phyloP scores from a whole-genome alignment of 2,113 vertebrate genomes.

The Stegostoma tigrinum region DNA sequence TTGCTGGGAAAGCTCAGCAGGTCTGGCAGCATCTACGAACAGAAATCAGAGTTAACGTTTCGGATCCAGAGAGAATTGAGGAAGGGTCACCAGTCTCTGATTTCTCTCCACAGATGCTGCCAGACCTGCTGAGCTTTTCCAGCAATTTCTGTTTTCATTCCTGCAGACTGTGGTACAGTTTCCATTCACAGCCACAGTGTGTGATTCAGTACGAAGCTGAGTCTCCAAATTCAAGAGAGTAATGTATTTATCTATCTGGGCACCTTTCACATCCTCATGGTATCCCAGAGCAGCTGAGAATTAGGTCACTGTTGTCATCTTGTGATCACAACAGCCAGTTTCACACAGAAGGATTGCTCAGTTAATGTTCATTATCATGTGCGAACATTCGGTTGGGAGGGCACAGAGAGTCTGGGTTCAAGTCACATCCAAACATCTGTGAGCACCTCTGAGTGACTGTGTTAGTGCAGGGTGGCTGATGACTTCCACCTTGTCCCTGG shows the following conservation, averaged over 20 bases:
- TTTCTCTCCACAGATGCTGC: too few relatives aligned
- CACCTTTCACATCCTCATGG: neutral
- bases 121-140: too few relatives aligned
- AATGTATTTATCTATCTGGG: neutral
- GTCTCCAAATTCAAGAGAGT: neutral
- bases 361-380: neutral
- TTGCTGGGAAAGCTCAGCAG: too few relatives aligned
- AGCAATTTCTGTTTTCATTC: too few relatives aligned
- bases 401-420: neutral
- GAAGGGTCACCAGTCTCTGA: too few relatives aligned
- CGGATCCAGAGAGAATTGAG: too few relatives aligned
- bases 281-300: neutral
- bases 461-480: neutral
- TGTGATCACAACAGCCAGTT: neutral
- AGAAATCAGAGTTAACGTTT: too few relatives aligned
- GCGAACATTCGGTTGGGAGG: neutral
- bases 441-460: too few relatives aligned
- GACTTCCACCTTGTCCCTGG: neutral
- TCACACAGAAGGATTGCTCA: neutral
- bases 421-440: neutral
- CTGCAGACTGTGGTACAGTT: neutral
- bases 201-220: neutral
- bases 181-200: neutral
- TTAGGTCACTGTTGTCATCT: neutral
- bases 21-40: too few relatives aligned